phyloP scores from a whole-genome alignment of 2,113 vertebrate species.

The Ploceus nigricollis region DNA sequence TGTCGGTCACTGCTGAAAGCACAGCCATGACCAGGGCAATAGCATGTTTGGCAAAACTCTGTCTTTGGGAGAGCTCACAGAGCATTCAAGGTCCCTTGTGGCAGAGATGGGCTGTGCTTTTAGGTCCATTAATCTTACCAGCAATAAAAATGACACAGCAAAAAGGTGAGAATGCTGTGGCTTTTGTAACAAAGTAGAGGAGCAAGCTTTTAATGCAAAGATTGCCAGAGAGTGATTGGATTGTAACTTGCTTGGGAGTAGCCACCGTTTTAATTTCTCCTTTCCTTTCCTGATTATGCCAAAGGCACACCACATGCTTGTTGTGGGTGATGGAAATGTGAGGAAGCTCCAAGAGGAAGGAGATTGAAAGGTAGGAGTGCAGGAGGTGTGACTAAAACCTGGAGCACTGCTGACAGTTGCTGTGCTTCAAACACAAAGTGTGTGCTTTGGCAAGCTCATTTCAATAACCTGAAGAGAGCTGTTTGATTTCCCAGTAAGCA shows the following conservation, averaged over 20 bases:
- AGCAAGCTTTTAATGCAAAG: not conserved
- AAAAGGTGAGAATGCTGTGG: not conserved
- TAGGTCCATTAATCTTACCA: not conserved
- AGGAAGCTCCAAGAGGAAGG: not conserved
- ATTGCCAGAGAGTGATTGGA: not conserved
- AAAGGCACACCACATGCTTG: not conserved
- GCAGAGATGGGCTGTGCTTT: not conserved
- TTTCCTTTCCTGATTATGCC: not conserved
- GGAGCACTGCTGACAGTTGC: not conserved
- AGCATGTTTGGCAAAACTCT: accelerated
- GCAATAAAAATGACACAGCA: not conserved
- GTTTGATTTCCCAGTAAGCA: not conserved
- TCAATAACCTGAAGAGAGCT: not conserved
- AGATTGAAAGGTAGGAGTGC: not conserved
- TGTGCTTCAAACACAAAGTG: not conserved
- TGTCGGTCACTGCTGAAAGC: not conserved
- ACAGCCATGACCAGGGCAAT: not conserved
- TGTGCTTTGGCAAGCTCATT: not conserved
- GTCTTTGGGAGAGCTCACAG: not conserved
- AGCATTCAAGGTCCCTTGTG: not conserved
- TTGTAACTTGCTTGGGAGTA: not conserved
- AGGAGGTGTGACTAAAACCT: not conserved
- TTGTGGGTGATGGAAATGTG: accelerated
- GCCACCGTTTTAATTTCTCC: not conserved
- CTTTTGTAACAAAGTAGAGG: not conserved